These are phyloP conservation scores for Bimastos eiseni DNA, from an alignment of 2,888 invertebrate genomes.

Conservation along the genomic window DNA sequence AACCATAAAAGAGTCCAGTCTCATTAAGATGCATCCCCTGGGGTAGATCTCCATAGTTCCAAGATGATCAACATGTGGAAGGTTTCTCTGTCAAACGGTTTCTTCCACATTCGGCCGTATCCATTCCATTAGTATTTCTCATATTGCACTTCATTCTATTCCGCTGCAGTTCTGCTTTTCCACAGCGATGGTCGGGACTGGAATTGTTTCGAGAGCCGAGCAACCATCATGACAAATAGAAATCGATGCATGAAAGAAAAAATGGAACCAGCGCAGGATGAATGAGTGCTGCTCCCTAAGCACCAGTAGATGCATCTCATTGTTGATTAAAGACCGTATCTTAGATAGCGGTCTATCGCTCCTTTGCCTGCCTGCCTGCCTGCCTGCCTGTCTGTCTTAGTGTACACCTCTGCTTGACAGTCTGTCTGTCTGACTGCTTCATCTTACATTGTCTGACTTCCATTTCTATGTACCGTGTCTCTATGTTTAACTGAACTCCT, in stretches of 20 bases:
- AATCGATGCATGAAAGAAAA: background rate
- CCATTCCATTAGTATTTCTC: background rate
- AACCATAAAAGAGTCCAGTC: background rate
- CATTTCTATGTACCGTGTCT: background rate
- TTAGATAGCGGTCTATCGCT: background rate
- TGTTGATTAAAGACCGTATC: background rate
- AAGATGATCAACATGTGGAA: background rate
- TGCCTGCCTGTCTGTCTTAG: background rate
- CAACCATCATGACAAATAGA: constrained; percentile 6
- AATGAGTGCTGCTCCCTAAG: background rate
- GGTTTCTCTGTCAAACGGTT: background rate
- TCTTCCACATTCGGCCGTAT: background rate
- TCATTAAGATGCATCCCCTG: background rate
- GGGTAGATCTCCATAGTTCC: background rate
- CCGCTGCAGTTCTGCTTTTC: background rate
- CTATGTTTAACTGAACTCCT: background rate
- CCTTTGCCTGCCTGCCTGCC: background rate
- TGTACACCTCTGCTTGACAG: background rate
- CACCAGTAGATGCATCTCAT: background rate
- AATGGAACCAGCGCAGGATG: background rate
- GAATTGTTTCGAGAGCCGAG: background rate
- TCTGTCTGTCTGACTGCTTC: background rate
- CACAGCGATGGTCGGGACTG: background rate
- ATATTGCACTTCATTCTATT: background rate
- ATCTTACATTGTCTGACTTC: too few species aligned